A percentile compares a stretch with the other conserved stretches of the same genome.
Evolutionary conservation across 2,113 vertebrate species (phyloP).

Genomic region (Epinephelus lanceolatus): DNA sequence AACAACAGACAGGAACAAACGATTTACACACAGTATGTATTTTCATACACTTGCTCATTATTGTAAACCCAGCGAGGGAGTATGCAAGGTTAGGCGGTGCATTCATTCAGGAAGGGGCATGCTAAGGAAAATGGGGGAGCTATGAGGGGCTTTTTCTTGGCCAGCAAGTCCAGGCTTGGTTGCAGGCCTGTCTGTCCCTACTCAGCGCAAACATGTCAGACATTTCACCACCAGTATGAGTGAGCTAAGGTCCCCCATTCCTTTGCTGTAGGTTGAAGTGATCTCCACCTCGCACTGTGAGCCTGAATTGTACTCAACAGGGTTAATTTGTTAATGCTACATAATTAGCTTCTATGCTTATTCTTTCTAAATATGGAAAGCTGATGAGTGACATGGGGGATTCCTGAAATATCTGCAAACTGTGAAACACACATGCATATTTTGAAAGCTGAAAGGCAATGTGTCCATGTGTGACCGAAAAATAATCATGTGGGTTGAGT

Average conservation of each 20-base stretch:
- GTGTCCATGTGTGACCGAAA: constrained; percentile 69
- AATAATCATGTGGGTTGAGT: constrained; percentile 62
- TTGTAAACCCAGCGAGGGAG: constrained; percentile 20
- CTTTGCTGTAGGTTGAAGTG: constrained; percentile 52
- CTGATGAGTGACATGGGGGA: constrained; percentile 55
- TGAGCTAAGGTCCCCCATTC: constrained; percentile 53
- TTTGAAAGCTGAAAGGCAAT: constrained; percentile 50
- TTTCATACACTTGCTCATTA: constrained; percentile 18
- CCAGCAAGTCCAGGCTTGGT: constrained; percentile 85
- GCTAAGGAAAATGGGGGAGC: constrained; percentile 69
- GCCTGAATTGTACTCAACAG: constrained; percentile 45
- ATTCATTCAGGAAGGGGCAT: constrained; percentile 67
- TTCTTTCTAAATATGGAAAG: constrained; percentile 57
- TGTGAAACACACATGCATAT: constrained; percentile 36
- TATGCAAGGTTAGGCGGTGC: constrained; percentile 33
- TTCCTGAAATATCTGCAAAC: constrained; percentile 39
- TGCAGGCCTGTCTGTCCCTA: constrained; percentile 77
- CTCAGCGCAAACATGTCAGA: constrained; percentile 82
- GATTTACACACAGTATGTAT: constrained; percentile 1
- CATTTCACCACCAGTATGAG: constrained; percentile 78
- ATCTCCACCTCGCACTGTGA: constrained; percentile 38
- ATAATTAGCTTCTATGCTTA: constrained; percentile 62
- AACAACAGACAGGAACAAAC: constrained; percentile 16
- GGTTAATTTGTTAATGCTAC: constrained; percentile 52
- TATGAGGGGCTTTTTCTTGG: constrained; percentile 79